phyloP scores from a whole-genome alignment of 37 sponge, comb jelly and placozoan genomes.

The Chondrilla cf. caribensis region DNA sequence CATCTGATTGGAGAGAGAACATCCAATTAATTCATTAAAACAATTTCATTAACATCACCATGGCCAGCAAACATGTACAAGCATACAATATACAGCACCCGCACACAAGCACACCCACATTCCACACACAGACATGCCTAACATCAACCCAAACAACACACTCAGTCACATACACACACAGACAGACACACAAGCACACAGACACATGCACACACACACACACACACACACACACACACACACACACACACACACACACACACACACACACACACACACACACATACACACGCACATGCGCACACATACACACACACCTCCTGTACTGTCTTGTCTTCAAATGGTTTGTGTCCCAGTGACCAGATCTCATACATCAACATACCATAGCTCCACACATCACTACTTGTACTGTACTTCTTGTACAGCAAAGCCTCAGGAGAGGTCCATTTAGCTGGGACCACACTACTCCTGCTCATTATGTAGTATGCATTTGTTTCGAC shows the following conservation, averaged over 20 bases:
- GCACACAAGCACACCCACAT: background rate
- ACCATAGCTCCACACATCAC: slow-evolving; percentile 16
- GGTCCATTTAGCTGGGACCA: background rate
- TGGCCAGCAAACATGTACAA: background rate
- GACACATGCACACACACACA: background rate
- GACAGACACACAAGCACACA: background rate
- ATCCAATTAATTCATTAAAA: too few relatives aligned
- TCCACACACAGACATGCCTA: background rate
- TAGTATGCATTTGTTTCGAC: background rate
- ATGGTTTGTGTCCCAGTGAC: slow-evolving; percentile 22
- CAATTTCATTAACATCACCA: too few relatives aligned
- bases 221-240: too few relatives aligned
- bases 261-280: too few relatives aligned
- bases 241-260: too few relatives aligned
- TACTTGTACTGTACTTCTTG: slow-evolving; percentile 12
- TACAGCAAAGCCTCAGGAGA: background rate
- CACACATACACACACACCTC: too few relatives aligned
- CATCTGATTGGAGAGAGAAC: too few relatives aligned
- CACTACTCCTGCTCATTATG: background rate
- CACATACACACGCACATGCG: too few relatives aligned
- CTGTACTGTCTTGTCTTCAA: background rate
- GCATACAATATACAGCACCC: background rate
- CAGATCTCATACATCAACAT: slow-evolving; percentile 21
- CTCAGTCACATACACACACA: background rate
- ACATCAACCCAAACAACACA: background rate